Conservation (phyloP, 1,140 invertebrate genomes). For the Thaumatotibia leucotreta region DNA sequence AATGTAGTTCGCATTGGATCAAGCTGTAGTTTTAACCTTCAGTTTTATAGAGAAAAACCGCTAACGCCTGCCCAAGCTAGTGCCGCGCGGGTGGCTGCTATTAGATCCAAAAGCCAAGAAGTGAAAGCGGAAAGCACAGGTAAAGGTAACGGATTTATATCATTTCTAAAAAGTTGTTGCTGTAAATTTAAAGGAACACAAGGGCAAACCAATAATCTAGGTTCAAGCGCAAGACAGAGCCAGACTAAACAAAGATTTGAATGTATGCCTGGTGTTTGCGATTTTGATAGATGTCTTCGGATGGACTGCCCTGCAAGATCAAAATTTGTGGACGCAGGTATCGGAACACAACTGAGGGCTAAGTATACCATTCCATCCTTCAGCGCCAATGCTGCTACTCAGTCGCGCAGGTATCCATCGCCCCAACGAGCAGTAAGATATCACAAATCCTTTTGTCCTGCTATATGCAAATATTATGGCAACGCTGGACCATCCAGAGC, state of each 20-base stretch:
- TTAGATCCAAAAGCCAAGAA: background rate
- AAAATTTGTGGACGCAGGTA: background rate
- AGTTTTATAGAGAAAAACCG: background rate
- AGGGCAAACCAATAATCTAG: background rate
- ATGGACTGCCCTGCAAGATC: background rate
- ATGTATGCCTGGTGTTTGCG: background rate
- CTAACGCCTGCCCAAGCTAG: background rate
- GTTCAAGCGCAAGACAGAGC: background rate
- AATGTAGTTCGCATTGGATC: background rate
- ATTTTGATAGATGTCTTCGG: background rate
- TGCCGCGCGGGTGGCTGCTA: background rate
- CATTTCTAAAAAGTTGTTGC: background rate
- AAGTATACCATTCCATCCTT: background rate
- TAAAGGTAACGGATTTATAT: background rate
- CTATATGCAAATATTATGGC: background rate
- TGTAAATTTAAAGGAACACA: background rate
- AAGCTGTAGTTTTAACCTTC: background rate
- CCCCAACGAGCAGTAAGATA: background rate
- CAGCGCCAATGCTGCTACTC: background rate
- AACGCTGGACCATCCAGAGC: background rate
- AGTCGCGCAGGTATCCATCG: background rate
- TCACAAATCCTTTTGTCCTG: background rate
- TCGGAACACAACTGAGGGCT: background rate
- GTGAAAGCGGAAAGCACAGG: background rate
- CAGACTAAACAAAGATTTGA: background rate